These are phyloP conservation scores for Neosalanx taihuensis DNA, from an alignment of 2,797 vertebrate genomes.

Conservation along the genomic window DNA sequence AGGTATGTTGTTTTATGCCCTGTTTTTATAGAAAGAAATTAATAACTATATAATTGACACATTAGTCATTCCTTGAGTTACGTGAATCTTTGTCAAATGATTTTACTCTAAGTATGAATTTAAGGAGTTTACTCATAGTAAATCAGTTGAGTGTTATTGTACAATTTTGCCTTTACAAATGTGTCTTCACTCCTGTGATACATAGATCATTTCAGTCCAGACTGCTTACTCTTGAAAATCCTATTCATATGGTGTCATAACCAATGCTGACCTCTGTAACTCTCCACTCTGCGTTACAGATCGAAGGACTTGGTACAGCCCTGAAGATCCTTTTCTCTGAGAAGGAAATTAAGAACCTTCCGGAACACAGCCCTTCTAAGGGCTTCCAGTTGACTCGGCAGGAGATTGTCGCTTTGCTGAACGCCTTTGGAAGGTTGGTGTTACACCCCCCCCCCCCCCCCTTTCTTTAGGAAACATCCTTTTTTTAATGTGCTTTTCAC, in stretches of 20 bases:
- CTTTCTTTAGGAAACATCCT: neutral
- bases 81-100: no score
- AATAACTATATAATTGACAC: neutral
- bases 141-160: no score
- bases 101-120: no score
- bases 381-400: conserved; percentile 93
- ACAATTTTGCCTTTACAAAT: no score
- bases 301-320: conserved; percentile 90
- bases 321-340: conserved; percentile 96
- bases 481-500: neutral
- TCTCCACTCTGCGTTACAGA: conserved; percentile 66
- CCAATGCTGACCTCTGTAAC: neutral
- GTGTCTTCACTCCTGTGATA: no score
- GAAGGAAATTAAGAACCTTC: conserved; percentile 90
- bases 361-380: conserved; percentile 86
- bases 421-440: conserved; percentile 85
- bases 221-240: no score
- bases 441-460: no score
- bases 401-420: conserved; percentile 91
- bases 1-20: conserved; percentile 69
- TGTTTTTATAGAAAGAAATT: neutral
- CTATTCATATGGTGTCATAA: neutral
- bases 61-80: neutral
- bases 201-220: no score
- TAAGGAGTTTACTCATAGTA: no score